Evolutionary conservation across 2,113 vertebrate genomes (phyloP).

Genomic region (Cyphomyrus discorhynchus): DNA sequence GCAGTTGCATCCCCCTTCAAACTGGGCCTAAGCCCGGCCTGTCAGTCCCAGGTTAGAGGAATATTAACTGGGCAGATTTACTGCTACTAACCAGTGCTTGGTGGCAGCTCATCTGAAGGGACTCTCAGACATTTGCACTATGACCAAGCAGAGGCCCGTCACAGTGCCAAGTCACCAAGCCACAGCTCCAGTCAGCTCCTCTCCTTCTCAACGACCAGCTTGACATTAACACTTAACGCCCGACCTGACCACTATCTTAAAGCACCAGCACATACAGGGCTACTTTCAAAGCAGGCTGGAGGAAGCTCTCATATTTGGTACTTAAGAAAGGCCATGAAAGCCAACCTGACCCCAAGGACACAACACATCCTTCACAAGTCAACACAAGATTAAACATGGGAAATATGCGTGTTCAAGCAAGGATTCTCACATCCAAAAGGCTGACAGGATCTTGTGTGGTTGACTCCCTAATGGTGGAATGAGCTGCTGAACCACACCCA

Average conservation of each 20-base stretch:
- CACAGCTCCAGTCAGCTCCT: background rate
- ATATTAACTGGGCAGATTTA: conserved; percentile 75
- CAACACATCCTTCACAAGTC: background rate
- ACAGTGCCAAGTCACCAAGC: background rate
- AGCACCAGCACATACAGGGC: background rate
- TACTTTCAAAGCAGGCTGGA: background rate
- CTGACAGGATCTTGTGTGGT: background rate
- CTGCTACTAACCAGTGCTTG: conserved; percentile 60
- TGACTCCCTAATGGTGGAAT: background rate
- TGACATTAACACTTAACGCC: background rate
- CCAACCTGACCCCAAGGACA: background rate
- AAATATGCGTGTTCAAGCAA: background rate
- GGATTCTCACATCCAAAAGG: background rate
- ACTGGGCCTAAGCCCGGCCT: conserved; percentile 63
- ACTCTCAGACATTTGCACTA: conserved; percentile 39
- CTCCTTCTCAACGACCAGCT: background rate
- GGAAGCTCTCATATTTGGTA: background rate
- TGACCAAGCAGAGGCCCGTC: background rate
- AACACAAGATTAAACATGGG: background rate
- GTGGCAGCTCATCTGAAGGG: conserved; percentile 47
- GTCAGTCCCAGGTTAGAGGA: conserved; percentile 68
- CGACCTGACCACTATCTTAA: background rate
- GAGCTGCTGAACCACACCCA: background rate
- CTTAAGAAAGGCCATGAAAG: background rate
- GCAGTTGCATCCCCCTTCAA: conserved; percentile 73